Conservation (phyloP, 2,113 vertebrate genomes). For the Syngnathus floridae region DNA sequence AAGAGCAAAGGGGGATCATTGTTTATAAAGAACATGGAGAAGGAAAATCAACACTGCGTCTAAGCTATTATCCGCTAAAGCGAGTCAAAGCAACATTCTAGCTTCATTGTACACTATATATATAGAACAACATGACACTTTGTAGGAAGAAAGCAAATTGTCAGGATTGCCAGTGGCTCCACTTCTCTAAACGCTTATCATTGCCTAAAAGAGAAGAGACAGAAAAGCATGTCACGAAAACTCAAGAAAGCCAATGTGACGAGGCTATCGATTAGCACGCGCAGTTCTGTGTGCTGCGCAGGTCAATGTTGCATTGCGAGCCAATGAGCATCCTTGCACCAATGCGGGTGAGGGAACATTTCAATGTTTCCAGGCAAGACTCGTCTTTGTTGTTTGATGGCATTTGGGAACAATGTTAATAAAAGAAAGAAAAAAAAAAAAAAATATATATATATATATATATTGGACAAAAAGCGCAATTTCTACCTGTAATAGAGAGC, state of each 20-base stretch:
- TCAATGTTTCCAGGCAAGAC: too few relatives aligned
- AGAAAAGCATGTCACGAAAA: not conserved
- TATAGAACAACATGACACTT: constrained; percentile 8
- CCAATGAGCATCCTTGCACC: too few relatives aligned
- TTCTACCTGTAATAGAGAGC: too few relatives aligned
- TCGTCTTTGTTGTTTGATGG: too few relatives aligned
- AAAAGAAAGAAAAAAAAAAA: not conserved
- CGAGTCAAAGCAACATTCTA: constrained; percentile 44
- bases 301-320: too few relatives aligned
- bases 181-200: constrained; percentile 48
- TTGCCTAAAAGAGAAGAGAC: constrained; percentile 58
- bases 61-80: constrained; percentile 34
- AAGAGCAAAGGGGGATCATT: constrained; percentile 1
- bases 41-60: constrained; percentile 42
- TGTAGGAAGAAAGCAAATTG: constrained; percentile 66
- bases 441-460: too few relatives aligned
- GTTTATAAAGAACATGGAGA: constrained; percentile 28
- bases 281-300: too few relatives aligned
- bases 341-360: too few relatives aligned
- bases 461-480: too few relatives aligned
- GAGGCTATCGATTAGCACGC: too few relatives aligned
- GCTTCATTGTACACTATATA: constrained; percentile 52
- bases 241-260: not conserved
- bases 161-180: constrained; percentile 45
- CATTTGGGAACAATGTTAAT: too few relatives aligned